Evolutionary conservation across 1,140 invertebrate genomes (phyloP).

Genomic region (Leptopilina boulardi): DNA sequence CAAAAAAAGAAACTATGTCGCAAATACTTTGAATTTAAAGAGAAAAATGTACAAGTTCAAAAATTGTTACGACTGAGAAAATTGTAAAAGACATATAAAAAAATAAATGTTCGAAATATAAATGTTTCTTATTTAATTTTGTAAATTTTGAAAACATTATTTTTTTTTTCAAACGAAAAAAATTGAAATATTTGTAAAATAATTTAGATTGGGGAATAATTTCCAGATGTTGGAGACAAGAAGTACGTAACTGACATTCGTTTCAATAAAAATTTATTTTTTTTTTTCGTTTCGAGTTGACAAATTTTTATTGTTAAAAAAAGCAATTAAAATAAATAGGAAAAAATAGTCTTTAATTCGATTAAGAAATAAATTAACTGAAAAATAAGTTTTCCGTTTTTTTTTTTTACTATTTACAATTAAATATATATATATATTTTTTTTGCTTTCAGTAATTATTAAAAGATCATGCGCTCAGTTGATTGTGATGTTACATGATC

Average conservation of each 20-base stretch:
- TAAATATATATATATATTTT: too few relatives aligned
- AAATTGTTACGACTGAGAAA: conserved; percentile 25
- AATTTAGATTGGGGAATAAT: not conserved
- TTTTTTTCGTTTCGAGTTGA: not conserved
- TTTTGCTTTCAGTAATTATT: conserved; percentile 24
- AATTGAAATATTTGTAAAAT: conserved; percentile 22
- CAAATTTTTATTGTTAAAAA: not conserved
- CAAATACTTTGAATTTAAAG: not conserved
- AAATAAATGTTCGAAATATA: conserved; percentile 29
- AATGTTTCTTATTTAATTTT: not conserved
- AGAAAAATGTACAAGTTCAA: conserved; percentile 19
- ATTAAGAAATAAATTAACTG: too few relatives aligned
- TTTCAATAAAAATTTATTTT: conserved; percentile 26
- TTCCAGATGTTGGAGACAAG: conserved; percentile 63
- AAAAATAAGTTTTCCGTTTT: too few relatives aligned
- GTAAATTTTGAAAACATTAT: not conserved
- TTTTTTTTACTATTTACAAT: conserved; percentile 32
- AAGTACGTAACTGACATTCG: conserved; percentile 58
- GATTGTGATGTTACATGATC: conserved; percentile 2
- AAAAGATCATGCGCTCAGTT: conserved; percentile 3
- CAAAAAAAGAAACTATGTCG: not conserved
- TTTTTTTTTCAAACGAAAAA: conserved; percentile 42
- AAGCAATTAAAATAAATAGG: conserved; percentile 28
- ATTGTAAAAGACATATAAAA: conserved; percentile 33
- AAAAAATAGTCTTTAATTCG: too few relatives aligned